Evolutionary conservation across 2,113 vertebrate genomes (phyloP).

Genomic region (Sphyrna mokarran): DNA sequence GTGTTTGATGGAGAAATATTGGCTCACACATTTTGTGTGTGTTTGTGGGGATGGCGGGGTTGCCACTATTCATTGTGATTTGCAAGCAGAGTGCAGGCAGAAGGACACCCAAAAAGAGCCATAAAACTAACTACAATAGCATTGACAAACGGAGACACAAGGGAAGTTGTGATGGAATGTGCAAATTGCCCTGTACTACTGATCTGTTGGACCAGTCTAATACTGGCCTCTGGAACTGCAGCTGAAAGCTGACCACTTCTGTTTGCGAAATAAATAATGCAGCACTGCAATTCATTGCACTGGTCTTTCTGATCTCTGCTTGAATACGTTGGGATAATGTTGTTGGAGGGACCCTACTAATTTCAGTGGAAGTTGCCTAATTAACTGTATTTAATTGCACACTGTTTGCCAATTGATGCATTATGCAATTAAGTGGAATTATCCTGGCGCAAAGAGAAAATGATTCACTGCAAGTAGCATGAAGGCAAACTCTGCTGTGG

Average conservation of each 20-base stretch:
- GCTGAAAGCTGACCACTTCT: neutral
- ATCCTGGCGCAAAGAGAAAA: neutral
- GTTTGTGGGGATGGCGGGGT: too few species aligned
- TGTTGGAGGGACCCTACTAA: neutral
- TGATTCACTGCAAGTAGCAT: neutral
- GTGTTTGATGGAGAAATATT: neutral
- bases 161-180: neutral
- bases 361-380: neutral
- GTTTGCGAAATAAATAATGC: constrained; percentile 11
- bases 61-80: neutral
- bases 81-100: neutral
- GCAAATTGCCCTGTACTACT: neutral
- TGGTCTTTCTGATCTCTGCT: neutral
- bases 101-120: too few species aligned
- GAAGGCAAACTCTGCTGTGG: neutral
- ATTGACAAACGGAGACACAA: neutral
- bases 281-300: neutral
- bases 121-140: neutral
- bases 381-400: neutral
- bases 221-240: neutral
- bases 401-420: neutral
- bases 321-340: neutral
- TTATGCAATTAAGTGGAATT: neutral
- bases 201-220: neutral
- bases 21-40: too few species aligned